Percentiles rank a stretch among this genome's conserved stretches.
phyloP scores from a whole-genome alignment of 2,113 vertebrate genomes.

The Neolamprologus devosi region DNA sequence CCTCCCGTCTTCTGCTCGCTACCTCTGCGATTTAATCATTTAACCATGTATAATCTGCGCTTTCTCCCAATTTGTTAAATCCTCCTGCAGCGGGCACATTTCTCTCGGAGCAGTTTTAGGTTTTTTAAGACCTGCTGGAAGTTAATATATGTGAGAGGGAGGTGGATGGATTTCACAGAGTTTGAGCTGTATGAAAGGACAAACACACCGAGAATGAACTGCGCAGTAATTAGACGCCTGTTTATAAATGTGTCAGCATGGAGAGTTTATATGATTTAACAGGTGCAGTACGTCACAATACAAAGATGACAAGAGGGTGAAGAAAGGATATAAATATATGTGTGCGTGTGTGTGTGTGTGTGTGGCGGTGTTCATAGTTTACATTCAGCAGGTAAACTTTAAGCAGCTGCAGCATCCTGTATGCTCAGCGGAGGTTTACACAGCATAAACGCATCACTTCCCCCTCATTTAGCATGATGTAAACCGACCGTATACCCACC shows the following conservation, averaged over 20 bases:
- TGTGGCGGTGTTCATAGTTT: constrained; percentile 21
- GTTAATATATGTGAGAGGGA: constrained; percentile 15
- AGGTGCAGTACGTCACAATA: not conserved
- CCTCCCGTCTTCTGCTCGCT: not conserved
- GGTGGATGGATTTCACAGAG: not conserved
- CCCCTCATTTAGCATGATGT: constrained; percentile 44
- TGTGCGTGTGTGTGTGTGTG: not conserved
- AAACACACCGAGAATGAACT: not conserved
- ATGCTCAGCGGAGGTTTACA: constrained; percentile 52
- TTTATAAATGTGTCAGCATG: constrained; percentile 28
- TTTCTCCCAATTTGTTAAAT: constrained; percentile 38
- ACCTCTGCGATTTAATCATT: constrained; percentile 59
- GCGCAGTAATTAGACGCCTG: not conserved
- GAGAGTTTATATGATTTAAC: not conserved
- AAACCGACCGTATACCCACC: constrained; percentile 40
- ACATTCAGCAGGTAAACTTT: constrained; percentile 65
- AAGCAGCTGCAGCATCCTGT: constrained; percentile 55
- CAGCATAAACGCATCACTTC: constrained; percentile 67
- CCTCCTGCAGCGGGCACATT: constrained; percentile 10
- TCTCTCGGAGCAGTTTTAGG: not conserved
- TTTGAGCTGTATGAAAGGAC: constrained; percentile 1
- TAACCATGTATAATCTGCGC: constrained; percentile 50
- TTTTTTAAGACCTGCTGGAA: not conserved
- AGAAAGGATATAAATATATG: not conserved
- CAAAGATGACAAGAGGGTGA: not conserved